Evolutionary conservation across 2,113 vertebrate species (phyloP).

Genomic region (Lepus europaeus): DNA sequence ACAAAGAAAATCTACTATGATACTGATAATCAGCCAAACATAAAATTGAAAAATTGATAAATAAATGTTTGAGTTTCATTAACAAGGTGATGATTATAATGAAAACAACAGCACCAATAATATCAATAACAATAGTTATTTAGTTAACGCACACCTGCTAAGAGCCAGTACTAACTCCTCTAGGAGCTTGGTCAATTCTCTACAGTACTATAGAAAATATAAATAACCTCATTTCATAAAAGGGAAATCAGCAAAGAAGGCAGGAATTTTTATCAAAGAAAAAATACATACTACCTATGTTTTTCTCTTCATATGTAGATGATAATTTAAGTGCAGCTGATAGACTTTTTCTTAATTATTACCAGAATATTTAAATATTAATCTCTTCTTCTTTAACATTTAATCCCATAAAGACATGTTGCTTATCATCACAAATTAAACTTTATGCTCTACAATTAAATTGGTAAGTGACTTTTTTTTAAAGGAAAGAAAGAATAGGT

Average conservation of each 20-base stretch:
- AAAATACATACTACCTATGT: not conserved
- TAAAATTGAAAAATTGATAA: conserved; percentile 41
- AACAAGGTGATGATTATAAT: conserved; percentile 21
- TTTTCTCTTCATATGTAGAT: conserved; percentile 34
- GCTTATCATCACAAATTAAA: conserved; percentile 50
- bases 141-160: not conserved
- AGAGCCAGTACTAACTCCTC: not conserved
- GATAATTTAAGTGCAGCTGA: not conserved
- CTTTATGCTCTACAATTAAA: conserved; percentile 23
- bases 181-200: not conserved
- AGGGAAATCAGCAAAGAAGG: not conserved
- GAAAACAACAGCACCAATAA: not conserved
- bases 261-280: not conserved
- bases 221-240: not conserved
- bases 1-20: not conserved
- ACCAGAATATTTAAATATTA: conserved; percentile 39
- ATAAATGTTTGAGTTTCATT: conserved; percentile 43
- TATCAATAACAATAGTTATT: not conserved
- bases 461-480: not conserved
- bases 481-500: conserved; percentile 69
- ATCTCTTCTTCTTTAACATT: conserved; percentile 21
- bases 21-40: conserved; percentile 19
- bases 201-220: not conserved
- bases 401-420: not conserved
- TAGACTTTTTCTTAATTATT: not conserved